Base-by-base conservation (phyloP, 2,888 invertebrate species). In the Microdon myrmicae region DNA sequence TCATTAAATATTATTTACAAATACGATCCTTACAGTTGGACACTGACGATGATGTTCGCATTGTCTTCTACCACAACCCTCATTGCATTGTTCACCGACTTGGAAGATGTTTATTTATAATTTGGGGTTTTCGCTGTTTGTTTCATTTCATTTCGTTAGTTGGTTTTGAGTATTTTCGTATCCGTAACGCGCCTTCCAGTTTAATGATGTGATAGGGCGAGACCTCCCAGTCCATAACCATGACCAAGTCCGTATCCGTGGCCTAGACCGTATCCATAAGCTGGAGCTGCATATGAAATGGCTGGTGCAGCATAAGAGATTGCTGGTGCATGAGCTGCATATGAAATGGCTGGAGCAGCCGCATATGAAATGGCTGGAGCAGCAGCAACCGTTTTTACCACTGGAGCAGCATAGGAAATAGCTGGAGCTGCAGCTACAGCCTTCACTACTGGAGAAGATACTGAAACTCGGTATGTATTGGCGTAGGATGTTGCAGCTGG, bases 401-500 rank as follows among this genome's bases (percentile, higher is more conserved):
- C 68, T 6, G 74, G 79, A 31, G 73, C 69, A 13, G 70, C 68
- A 13, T 71, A 69, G 9, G 72, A 72, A 13, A 71, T 48, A 22
- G 34, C 25, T 19, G 69, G 66, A 13, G 45, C 20, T 25, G 69
- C 67, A 35, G 71, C 70, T 22, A 71, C 68, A 28, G 75, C 70
- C 49, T 77, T 75, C 4, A 78, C 76, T 51, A 73, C 76, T 32
- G 70, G 81, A 68, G 66, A 71, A 17, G 76, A 75, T 32, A 77
- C 73, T 39, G 78, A 75, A 4, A 78, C 74, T 68, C 78, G 78
- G 51, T 76, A 76, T 51, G 76, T 76, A 64, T 79, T 78, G 67
- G 79, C 79, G 48, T 78, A 78, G 3, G 78, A 78, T 1, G 79
- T 78, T 55, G 78, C 78, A 26, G 76, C 67, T 2, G 78, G 78